Conservation (phyloP, 2,888 invertebrate genomes). For the Lasius platythorax region DNA sequence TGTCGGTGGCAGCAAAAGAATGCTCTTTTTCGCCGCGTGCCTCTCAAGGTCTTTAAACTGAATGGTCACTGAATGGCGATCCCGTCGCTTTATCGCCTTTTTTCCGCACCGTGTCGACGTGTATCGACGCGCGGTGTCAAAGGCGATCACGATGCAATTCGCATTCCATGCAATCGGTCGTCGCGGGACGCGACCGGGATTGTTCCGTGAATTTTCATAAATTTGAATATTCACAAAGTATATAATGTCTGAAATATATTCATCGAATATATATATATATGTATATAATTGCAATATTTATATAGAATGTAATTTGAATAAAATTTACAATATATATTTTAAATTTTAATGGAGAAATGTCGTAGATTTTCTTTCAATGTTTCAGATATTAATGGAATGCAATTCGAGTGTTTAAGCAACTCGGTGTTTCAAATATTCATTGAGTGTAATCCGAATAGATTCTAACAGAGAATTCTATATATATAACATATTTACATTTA, state of each 20-base stretch:
- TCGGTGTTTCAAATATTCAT: conserved; percentile 19
- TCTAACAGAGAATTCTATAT: neutral
- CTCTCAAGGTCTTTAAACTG: conserved; percentile 62
- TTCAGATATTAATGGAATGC: conserved; percentile 26
- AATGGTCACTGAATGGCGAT: conserved; percentile 52
- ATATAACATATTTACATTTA: conserved; percentile 23
- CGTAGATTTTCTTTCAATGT: conserved; percentile 11
- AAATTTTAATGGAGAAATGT: conserved; percentile 17
- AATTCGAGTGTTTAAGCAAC: neutral
- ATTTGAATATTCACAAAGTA: conserved; percentile 2
- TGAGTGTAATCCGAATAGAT: conserved; percentile 9
- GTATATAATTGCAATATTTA: conserved; percentile 22
- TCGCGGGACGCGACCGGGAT: neutral
- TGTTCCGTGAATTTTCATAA: conserved; percentile 26
- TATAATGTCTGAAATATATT: conserved; percentile 2
- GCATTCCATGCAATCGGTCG: conserved; percentile 7
- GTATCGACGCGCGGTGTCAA: neutral
- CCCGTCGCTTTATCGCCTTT: conserved; percentile 38
- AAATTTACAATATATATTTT: conserved; percentile 12
- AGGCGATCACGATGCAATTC: neutral
- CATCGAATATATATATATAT: neutral
- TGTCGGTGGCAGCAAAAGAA: conserved; percentile 57
- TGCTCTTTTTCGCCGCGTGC: conserved; percentile 65
- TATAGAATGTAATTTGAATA: conserved; percentile 8
- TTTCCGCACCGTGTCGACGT: neutral